A percentile compares a stretch with the other conserved stretches of the same genome.
These are phyloP conservation scores for Scarus forsteni DNA, from an alignment of 2,797 vertebrate genomes.

Conservation along the genomic window DNA sequence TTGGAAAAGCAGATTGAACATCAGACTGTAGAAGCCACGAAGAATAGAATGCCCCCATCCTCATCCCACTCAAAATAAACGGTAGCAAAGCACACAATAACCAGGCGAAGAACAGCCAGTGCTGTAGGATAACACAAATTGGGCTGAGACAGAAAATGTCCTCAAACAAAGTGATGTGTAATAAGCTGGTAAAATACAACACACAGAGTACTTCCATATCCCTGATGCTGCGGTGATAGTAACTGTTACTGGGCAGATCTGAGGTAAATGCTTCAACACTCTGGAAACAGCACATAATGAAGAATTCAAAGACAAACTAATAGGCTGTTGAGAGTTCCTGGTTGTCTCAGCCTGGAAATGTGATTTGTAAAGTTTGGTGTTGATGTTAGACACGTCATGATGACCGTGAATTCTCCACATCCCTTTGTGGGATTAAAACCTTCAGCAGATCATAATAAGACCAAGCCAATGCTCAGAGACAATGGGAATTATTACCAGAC, in stretches of 20 bases:
- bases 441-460: no score
- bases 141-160: constrained; percentile 1
- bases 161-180: not conserved
- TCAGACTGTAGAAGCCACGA: not conserved
- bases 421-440: no score
- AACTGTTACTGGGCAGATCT: constrained; percentile 9
- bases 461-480: no score
- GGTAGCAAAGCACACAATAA: not conserved
- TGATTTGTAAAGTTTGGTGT: not conserved
- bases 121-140: constrained; percentile 7
- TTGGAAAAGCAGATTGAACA: not conserved
- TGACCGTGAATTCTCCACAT: no score
- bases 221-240: not conserved
- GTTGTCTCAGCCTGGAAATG: no score
- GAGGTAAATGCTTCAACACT: not conserved
- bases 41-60: not conserved
- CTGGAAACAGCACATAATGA: no score
- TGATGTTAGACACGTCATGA: no score
- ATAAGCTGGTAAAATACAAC: not conserved
- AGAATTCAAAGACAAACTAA: no score
- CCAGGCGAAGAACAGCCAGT: constrained; percentile 1
- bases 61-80: constrained; percentile 3
- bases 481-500: no score
- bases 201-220: not conserved
- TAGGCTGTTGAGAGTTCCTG: no score